Conservation (phyloP, 2,888 invertebrate species). For the Sinelater perroti region DNA sequence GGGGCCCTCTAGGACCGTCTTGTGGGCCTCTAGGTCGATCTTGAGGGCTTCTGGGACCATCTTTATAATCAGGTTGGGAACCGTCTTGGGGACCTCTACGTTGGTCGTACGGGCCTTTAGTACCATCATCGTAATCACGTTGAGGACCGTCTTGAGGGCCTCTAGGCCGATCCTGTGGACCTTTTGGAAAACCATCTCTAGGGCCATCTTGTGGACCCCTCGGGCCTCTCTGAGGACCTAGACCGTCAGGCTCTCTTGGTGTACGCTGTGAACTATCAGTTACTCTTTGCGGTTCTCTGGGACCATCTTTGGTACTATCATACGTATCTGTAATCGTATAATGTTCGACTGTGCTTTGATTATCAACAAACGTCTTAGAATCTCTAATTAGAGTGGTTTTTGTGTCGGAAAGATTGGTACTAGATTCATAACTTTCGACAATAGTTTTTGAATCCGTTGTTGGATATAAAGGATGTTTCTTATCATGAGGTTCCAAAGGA, state of each 20-base stretch:
- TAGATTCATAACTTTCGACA: slow-evolving; percentile 46
- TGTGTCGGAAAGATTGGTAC: slow-evolving; percentile 47
- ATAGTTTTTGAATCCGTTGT: slow-evolving; percentile 45
- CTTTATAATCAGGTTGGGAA: slow-evolving; percentile 1
- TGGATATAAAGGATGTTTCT: slow-evolving; percentile 12
- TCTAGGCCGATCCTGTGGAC: slow-evolving; percentile 2
- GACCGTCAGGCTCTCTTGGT: slow-evolving; percentile 23
- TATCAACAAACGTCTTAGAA: slow-evolving; percentile 48
- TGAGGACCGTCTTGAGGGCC: background rate
- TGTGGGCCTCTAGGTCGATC: background rate
- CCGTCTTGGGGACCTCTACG: slow-evolving; percentile 18
- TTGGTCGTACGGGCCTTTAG: no score
- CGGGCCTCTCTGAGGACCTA: slow-evolving; percentile 26
- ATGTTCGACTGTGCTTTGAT: slow-evolving; percentile 49
- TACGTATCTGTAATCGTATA: slow-evolving; percentile 46
- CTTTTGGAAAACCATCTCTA: slow-evolving; percentile 9
- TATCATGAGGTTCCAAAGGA: slow-evolving; percentile 2
- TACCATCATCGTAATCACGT: no score
- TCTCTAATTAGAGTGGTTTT: slow-evolving; percentile 50
- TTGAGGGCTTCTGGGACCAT: background rate
- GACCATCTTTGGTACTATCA: slow-evolving; percentile 42
- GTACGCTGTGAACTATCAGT: slow-evolving; percentile 5
- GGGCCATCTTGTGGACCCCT: slow-evolving; percentile 10
- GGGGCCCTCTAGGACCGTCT: slow-evolving; percentile 15
- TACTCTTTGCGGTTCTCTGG: slow-evolving; percentile 22